phyloP scores from a whole-genome alignment of 2,113 vertebrate species.

The Meleagris gallopavo region DNA sequence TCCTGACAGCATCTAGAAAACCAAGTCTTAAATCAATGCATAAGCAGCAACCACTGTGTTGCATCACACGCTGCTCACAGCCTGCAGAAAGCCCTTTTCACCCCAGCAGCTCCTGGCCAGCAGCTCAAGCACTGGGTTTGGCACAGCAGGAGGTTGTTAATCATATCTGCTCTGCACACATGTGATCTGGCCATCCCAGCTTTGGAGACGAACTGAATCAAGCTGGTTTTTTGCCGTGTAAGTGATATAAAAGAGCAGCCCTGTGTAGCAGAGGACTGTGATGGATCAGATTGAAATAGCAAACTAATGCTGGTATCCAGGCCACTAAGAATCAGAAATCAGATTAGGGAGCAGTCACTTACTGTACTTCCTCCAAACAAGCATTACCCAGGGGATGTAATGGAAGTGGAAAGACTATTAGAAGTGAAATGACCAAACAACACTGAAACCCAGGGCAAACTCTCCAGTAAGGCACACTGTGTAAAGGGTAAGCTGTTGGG shows the following conservation, averaged over 20 bases:
- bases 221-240: background rate
- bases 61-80: background rate
- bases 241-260: slow-evolving; percentile 4
- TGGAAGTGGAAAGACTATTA: background rate
- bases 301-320: slow-evolving; percentile 67
- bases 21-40: background rate
- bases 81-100: background rate
- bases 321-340: slow-evolving; percentile 58
- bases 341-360: slow-evolving; percentile 60
- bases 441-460: background rate
- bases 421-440: background rate
- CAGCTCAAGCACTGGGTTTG: background rate
- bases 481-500: background rate
- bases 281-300: slow-evolving; percentile 70
- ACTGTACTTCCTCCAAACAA: slow-evolving; percentile 21
- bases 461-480: background rate
- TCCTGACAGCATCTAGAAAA: background rate
- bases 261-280: background rate
- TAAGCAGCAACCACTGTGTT: background rate
- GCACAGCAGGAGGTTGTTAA: background rate
- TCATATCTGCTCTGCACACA: background rate
- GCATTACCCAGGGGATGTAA: slow-evolving; percentile 2
- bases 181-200: background rate
- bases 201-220: background rate
- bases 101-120: background rate